A percentile compares a stretch with the other conserved stretches of the same genome.
Evolutionary conservation across 2,113 vertebrate genomes (phyloP).

Genomic region (Labeo rohita): DNA sequence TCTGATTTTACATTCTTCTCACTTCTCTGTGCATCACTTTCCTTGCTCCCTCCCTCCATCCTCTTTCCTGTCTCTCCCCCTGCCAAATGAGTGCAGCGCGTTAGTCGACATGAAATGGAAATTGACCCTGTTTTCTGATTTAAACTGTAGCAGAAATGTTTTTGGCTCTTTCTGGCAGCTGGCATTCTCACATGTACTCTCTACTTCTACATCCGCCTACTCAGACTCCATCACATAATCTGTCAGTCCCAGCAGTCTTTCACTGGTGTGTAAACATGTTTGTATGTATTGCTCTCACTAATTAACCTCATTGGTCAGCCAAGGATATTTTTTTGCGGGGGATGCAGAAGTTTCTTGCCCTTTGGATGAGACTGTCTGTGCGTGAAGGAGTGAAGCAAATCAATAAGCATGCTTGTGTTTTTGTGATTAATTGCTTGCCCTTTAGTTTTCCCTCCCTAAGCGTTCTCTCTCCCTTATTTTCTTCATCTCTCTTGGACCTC

Average conservation of each 20-base stretch:
- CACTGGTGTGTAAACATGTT: constrained; percentile 9
- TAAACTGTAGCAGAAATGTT: constrained; percentile 18
- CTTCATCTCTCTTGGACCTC: neutral
- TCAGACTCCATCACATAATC: constrained; percentile 14
- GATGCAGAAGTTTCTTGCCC: constrained; percentile 16
- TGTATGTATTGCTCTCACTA: constrained; percentile 25
- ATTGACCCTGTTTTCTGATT: neutral
- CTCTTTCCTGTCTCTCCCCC: neutral
- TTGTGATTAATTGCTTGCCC: constrained; percentile 41
- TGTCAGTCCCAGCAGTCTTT: neutral
- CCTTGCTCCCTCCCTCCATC: neutral
- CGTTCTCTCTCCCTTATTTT: constrained; percentile 23
- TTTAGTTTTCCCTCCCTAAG: constrained; percentile 5
- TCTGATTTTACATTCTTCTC: neutral
- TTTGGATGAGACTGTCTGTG: neutral
- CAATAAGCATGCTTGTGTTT: constrained; percentile 33
- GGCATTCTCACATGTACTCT: neutral
- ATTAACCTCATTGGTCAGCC: neutral
- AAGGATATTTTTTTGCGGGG: neutral
- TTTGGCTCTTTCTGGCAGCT: neutral
- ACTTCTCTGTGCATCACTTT: neutral
- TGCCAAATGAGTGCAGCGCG: neutral
- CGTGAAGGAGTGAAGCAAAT: neutral
- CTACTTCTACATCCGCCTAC: constrained; percentile 3
- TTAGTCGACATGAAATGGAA: constrained; percentile 18